These are phyloP conservation scores for Microplitis deprimator DNA, from an alignment of 2,888 invertebrate species.

Conservation along the genomic window DNA sequence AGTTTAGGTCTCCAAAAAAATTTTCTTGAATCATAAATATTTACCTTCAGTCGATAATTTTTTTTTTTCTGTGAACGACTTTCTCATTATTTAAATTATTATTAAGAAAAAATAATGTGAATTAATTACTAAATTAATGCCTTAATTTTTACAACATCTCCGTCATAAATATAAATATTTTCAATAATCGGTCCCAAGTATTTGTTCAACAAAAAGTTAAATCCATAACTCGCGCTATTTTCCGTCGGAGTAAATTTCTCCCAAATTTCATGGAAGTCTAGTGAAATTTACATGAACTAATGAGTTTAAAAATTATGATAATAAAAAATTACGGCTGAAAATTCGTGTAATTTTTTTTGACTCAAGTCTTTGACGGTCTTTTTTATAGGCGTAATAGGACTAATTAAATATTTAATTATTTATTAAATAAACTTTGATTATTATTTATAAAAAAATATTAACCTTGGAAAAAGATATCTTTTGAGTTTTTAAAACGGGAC, in stretches of 20 bases:
- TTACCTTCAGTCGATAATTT: no score
- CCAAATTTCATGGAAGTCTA: slow-evolving; percentile 76
- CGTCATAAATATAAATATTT: slow-evolving; percentile 75
- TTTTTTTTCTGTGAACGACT: no score
- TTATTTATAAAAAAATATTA: slow-evolving; percentile 33
- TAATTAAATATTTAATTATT: slow-evolving; percentile 32
- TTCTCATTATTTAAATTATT: no score
- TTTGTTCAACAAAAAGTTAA: slow-evolving; percentile 78
- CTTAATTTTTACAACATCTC: no score
- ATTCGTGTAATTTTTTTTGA: slow-evolving; percentile 70
- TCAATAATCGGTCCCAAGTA: slow-evolving; percentile 78
- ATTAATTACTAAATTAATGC: no score
- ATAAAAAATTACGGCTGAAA: slow-evolving; percentile 72
- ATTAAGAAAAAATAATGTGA: no score
- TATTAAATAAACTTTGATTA: slow-evolving; percentile 20
- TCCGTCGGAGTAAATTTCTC: slow-evolving; percentile 77
- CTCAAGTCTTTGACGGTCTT: slow-evolving; percentile 72
- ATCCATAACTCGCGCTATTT: slow-evolving; percentile 78
- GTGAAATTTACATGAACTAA: slow-evolving; percentile 39
- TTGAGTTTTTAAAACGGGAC: slow-evolving; percentile 52
- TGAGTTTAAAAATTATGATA: slow-evolving; percentile 8
- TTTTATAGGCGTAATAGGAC: slow-evolving; percentile 71
- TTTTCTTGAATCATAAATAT: no score
- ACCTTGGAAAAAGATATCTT: slow-evolving; percentile 54
- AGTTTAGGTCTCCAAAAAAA: no score